Base-by-base conservation (phyloP, 2,797 vertebrate species). In the Avahi laniger region DNA sequence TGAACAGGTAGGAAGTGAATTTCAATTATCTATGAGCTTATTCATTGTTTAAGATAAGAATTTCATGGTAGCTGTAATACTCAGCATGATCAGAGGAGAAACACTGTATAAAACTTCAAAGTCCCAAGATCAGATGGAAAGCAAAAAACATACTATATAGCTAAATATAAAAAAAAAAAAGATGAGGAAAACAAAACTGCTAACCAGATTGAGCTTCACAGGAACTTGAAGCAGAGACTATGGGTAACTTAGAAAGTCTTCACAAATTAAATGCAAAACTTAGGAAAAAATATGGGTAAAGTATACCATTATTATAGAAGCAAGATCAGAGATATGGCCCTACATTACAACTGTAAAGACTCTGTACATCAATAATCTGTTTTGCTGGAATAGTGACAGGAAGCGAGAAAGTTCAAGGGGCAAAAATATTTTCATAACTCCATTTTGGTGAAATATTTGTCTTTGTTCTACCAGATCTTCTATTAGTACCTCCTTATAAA, bases 61-160 rank as follows among this genome's bases (percentile, higher is more conserved):
- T 63, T 13, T 57, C 10, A 38, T n/a, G 33, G 73, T 59, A 26
- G 30, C 30, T 81, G 13, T 12, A 61, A 43, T 75, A 22, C 15
- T 73, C 13, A 83, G n/a, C 92, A 48, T 91, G 43, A 78, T 91
- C 6, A 93, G 57, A 94, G 78, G 26, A 95, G n/a, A 97, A 93
- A 91, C n/a, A 30, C 5, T n/a, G 13, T 5, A 38, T 67, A 85
- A 95, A 79, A 90, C 18, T 26, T 38, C 63, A 87, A 84, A 89
- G 15, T 43, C 54, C 0, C 0, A 90, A 81, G 73, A 81, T 93
- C 50, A 72, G 13, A 85, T 87, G 30, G 41, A 73, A 86, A 46
- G 67, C 50, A 75, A 54, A 92, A 93, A 84, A 52, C 41, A 12
- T 52, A 50, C 5, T 41, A n/a, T 52, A 54, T 7, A 67, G 18